phyloP scores from a whole-genome alignment of 2,797 vertebrate genomes.

The Typhlichthys subterraneus region DNA sequence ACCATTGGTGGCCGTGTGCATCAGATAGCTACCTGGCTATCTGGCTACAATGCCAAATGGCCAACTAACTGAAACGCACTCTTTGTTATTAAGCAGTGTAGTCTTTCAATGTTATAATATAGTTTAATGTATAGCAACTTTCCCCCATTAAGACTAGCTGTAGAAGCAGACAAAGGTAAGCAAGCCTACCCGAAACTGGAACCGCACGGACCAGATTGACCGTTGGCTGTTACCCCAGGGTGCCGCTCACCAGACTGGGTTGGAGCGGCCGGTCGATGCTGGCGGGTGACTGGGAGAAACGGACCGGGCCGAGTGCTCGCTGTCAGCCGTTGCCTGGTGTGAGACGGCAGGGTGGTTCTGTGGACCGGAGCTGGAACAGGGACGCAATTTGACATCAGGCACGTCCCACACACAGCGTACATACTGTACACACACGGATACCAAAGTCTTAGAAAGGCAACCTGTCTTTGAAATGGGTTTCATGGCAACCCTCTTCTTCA shows the following conservation, averaged over 20 bases:
- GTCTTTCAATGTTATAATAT: no score
- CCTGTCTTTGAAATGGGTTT: conserved; percentile 75
- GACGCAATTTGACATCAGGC: neutral
- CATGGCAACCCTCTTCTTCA: conserved; percentile 73
- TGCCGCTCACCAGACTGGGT: conserved; percentile 13
- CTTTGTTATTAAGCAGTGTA: neutral
- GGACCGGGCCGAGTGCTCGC: neutral
- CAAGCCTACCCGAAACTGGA: neutral
- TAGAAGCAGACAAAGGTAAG: neutral
- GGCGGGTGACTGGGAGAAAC: conserved; percentile 28
- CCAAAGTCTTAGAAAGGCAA: conserved; percentile 37
- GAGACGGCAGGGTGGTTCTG: conserved; percentile 52
- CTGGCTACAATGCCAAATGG: neutral
- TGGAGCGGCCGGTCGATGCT: conserved; percentile 25
- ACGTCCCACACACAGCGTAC: neutral
- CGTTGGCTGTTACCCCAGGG: conserved; percentile 11
- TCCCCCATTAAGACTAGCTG: no score
- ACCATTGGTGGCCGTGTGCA: no score
- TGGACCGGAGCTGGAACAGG: conserved; percentile 47
- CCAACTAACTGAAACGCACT: neutral
- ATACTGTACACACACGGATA: neutral
- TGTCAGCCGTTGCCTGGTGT: conserved; percentile 31
- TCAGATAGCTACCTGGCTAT: neutral
- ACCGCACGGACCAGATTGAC: neutral
- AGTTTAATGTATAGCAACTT: no score